Evolutionary conservation across 2,888 invertebrate species (phyloP), one percentile per base, ranked within the genome.

Genomic region (Diarsia dahlii): DNA sequence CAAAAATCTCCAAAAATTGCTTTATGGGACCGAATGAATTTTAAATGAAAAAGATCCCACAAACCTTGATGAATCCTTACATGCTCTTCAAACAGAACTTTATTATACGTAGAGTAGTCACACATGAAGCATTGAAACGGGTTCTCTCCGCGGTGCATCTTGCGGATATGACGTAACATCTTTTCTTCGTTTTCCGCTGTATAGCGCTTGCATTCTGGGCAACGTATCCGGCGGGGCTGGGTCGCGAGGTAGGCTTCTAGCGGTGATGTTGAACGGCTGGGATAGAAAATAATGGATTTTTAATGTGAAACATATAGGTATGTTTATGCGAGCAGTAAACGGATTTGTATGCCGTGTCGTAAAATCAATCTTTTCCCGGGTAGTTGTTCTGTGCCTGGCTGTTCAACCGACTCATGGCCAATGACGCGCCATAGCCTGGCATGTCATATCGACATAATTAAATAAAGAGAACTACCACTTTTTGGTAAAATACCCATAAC

Each of bases 101-200:
- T 95, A 70, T 96, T 95, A 73, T 94, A 93, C 0, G 96, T 95
- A 0, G 92, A 91, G 23, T 96, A 96, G 2, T 95, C 94, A 2
- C 96, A 96, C 94, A 95, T 93, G 56, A 88, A 91, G 28, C 96
- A 96, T 13, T 95, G 94, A 74, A 93, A 95, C 0, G 95, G 94
- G 39, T 94, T 95, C 62, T 93, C 92, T 0, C 95, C 94, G 0
- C 91, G 84, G 65, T 95, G 95, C 0, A 91, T 89, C 64, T 91
- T 93, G 0, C 92, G 88, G 1, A 95, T 91, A 56, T 95, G 94
- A 0, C 93, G 82, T 0, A 91, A 56, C 88, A 95, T 85, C 52
- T 91, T 91, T 66, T 95, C 95, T 13, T 92, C 93, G 0, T 87
- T 92, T 18, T 91, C 90, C 0, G 92, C 89, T 0, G 92, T 89